Evolutionary conservation across 2,113 vertebrate species (phyloP), one percentile per base, ranked within the genome.

Genomic region (Bostrychus sinensis): DNA sequence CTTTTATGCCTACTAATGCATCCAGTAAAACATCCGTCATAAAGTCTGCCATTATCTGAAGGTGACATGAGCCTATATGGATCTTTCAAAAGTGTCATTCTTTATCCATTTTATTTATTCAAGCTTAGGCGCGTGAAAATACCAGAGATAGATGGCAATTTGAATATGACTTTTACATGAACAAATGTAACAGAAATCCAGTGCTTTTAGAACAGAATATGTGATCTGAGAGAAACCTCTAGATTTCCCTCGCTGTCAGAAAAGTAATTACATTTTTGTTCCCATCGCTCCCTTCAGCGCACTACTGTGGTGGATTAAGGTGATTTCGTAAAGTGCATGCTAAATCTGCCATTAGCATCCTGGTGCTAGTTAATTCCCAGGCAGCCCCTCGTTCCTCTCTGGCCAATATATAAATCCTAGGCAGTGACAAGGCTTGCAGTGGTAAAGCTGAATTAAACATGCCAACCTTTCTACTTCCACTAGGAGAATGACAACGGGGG

Each of bases 1-100:
- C 55, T 66, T 88, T 89, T 83, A 88, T 85, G 77, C 62, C 75
- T 61, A 65, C 80, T 86, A 89, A 89, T 90, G 81, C 77, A 86
- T 86, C 80, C 77, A 75, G 71, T 86, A 84, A 87, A 83, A 64
- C 26, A 80, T 78, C 72, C 57, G 55, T 81, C 72, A 82, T 83
- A 59, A 89, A 62, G 41, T 30, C 60, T 68, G 66, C 66, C 72
- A 73, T 53, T 75, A 84, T 60, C 77, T 84, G 46, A 53, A 76
- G 82, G 76, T 81, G 73, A 85, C 63, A 71, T 63, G 56, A 68
- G 60, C 46, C 53, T 20, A 58, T 30, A 61, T 72, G 13, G 32
- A 80, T 77, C 66, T 68, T 84, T 77, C 56, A 77, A 51, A 28
- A 51, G 26, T 51, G 14, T 51, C 14, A 26, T 28, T 28, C 8